Conservation (phyloP, 1,140 invertebrate genomes). For the Solenopsis invicta region DNA sequence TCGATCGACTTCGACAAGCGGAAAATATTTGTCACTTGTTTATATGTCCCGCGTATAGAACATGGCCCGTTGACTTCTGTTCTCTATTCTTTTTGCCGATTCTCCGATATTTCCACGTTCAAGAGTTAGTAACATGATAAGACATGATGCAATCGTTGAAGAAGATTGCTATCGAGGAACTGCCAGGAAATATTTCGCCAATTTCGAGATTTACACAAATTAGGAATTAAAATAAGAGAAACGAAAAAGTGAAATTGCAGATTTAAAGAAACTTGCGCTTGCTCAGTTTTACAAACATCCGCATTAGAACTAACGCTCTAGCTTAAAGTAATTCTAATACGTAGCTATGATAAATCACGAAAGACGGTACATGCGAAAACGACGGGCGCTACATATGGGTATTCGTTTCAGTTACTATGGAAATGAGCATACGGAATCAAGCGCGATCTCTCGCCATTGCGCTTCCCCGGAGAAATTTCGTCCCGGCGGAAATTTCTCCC, state of each 20-base stretch:
- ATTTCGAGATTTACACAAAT: not conserved
- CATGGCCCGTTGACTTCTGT: not conserved
- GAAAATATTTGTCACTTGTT: constrained; percentile 49
- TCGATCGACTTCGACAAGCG: constrained; percentile 28
- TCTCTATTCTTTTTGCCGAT: constrained; percentile 14
- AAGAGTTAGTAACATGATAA: constrained; percentile 5
- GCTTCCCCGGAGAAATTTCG: constrained; percentile 29
- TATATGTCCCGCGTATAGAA: not conserved
- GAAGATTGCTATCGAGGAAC: not conserved
- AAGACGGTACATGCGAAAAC: not conserved
- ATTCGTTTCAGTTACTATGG: constrained; percentile 7
- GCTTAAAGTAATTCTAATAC: not conserved
- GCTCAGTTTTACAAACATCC: not conserved
- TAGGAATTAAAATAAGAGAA: not conserved
- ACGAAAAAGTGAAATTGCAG: not conserved
- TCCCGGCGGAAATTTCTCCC: constrained; percentile 25
- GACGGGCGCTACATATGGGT: not conserved
- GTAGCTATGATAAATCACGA: not conserved
- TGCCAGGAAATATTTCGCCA: not conserved
- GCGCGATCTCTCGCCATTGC: not conserved
- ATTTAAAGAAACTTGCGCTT: not conserved
- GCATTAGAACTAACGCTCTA: not conserved
- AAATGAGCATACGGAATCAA: constrained; percentile 27
- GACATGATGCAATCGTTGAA: not conserved
- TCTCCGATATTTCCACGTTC: constrained; percentile 13